phyloP scores from a whole-genome alignment of 2,797 vertebrate species.

The Falco concolor region DNA sequence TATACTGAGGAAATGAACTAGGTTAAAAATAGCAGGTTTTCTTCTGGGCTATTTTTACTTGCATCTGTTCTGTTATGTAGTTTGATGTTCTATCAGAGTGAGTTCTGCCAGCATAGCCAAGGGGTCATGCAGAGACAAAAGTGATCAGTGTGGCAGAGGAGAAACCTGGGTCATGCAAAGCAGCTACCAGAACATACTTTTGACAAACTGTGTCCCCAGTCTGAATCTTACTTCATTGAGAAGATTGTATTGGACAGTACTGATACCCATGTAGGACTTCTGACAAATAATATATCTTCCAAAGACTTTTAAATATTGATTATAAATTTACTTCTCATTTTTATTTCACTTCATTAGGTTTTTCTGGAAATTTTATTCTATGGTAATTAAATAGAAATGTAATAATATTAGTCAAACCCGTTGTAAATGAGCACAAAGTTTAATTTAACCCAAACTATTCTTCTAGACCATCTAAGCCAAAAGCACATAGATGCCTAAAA shows the following conservation, averaged over 20 bases:
- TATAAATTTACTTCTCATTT: background rate
- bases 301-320: background rate
- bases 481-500: background rate
- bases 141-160: background rate
- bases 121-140: background rate
- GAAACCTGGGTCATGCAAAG: background rate
- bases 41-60: background rate
- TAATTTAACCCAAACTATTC: background rate
- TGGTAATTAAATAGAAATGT: background rate
- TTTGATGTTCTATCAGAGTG: background rate
- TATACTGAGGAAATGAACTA: background rate
- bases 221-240: background rate
- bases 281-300: background rate
- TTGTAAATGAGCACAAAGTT: background rate
- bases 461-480: background rate
- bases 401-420: background rate
- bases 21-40: background rate
- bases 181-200: background rate
- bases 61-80: background rate
- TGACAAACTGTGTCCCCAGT: background rate
- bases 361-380: background rate
- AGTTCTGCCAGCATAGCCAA: background rate
- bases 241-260: background rate
- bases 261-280: background rate
- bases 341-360: background rate